Base-by-base conservation (phyloP, 37 sponge, comb jelly and placozoan genomes). In the Hormiphora californensis region DNA sequence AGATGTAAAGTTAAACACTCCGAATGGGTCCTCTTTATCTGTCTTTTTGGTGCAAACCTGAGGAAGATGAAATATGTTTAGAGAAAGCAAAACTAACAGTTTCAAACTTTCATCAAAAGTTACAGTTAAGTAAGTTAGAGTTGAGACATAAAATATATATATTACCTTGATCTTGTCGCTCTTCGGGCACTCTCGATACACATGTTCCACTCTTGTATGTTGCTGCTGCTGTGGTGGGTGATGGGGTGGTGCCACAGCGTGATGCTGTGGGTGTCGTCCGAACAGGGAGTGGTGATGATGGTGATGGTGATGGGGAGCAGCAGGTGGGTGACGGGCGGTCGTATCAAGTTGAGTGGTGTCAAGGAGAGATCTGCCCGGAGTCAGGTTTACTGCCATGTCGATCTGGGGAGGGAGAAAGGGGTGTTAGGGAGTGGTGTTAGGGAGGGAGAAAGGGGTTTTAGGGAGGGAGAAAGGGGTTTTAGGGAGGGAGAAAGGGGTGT, bases 1-100 rank as follows among this genome's bases (percentile, higher is more conserved):
- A 1, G 81, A 73, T 8, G 81, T 73, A 40, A 73, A 73, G 81
- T 73, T 73, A 46, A 73, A 73, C 41, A 73, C 81, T n/a, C 81
- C 81, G 25, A 73, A 73, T 36, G 81, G 81, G 25, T 73, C 81
- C 5, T 73, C 81, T 41, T 73, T 73, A 27, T 33, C 81, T 3
- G 46, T 46, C 25, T 73, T 73, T 46, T 73, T 73, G 25, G 81
- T 33, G 23, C 46, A 73, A 40, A 73, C 81, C 81, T 73, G 46
- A 33, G 35, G 8, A 33, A 65, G 9, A 33, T 28, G 67, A 46
- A 46, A 46, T 46, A 17, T 46, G 51, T 12, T 17, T 17, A 15
- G 53, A 49, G 53, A 49, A 49, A 49, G 15, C 15, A 49, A 17
- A 17, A 49, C 15, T 17, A 17, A 15, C 15, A 17, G 5, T 23